Evolutionary conservation across 2,113 vertebrate species (phyloP), one percentile per base, ranked within the genome.

Genomic region (Dicentrarchus labrax): DNA sequence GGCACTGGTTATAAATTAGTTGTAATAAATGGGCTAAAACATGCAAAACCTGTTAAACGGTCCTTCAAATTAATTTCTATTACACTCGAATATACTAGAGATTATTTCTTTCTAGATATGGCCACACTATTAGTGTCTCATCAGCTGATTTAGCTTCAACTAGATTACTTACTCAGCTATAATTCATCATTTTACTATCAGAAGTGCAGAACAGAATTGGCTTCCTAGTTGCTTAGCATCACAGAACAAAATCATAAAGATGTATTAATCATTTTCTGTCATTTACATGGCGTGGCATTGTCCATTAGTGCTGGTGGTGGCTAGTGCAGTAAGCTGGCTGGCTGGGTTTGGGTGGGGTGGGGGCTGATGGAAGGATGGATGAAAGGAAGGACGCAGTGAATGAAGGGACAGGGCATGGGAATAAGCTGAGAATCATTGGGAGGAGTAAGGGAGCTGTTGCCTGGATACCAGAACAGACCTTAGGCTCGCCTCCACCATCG

Each of bases 401-500:
- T 91, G 87, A 76, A 68, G 74, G 87, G 60, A 79, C 43, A 38
- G 78, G 81, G 41, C 56, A 88, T 89, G 90, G 79, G 82, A 82
- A 86, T 72, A 86, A 83, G 67, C 84, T 43, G 74, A 85, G 72
- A 82, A 84, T 53, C 80, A 85, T 81, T 38, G 76, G 80, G 67
- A 78, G 78, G 72, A 84, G 78, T 53, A 43, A 47, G 66, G 80
- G 74, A 59, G 74, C 54, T 50, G 82, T 87, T 91, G 86, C 85
- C 88, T 90, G 89, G 91, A 88, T 91, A 93, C 87, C 87, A 86
- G 86, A 90, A 91, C 86, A 87, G 90, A 92, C 82, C 87, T 78
- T 24, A 22, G 79, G 86, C 88, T 88, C 22, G 64, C 78, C 86
- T 91, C 76, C 76, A 76, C 71, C 80, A 72, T 86, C 45, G 15